Percentiles rank a stretch among this genome's conserved stretches.
These are phyloP conservation scores for Abrostola triplasia DNA, from an alignment of 2,888 invertebrate genomes.

Conservation along the genomic window DNA sequence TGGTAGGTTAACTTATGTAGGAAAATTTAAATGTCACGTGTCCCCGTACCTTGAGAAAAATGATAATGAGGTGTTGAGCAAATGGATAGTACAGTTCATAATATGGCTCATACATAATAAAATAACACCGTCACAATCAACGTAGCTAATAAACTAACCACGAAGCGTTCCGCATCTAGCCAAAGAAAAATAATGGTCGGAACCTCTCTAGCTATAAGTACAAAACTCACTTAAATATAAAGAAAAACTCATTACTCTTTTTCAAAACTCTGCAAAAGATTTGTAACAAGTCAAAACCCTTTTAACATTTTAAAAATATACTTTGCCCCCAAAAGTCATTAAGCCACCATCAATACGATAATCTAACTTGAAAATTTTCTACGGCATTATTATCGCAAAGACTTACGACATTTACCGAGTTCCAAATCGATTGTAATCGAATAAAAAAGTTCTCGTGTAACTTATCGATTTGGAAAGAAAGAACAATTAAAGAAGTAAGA, in stretches of 20 bases:
- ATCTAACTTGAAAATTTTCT: slow-evolving; percentile 53
- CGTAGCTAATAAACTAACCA: no score
- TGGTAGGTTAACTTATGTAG: not conserved
- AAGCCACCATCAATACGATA: slow-evolving; percentile 49
- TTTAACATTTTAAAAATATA: slow-evolving; percentile 25
- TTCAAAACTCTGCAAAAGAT: slow-evolving; percentile 13
- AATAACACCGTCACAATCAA: no score
- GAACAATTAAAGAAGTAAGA: slow-evolving; percentile 83
- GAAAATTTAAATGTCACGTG: no score
- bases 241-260: slow-evolving; percentile 5
- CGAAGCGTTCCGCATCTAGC: not conserved
- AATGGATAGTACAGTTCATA: no score
- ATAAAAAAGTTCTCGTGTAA: slow-evolving; percentile 72
- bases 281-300: slow-evolving; percentile 13
- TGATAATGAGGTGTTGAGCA: no score
- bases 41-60: no score
- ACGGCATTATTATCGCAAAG: slow-evolving; percentile 63
- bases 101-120: no score
- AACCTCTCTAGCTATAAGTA: slow-evolving; percentile 8
- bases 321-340: slow-evolving; percentile 48
- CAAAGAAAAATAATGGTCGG: not conserved
- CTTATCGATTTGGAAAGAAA: slow-evolving; percentile 76
- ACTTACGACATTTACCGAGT: slow-evolving; percentile 73
- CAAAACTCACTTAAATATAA: not conserved
- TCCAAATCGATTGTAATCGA: slow-evolving; percentile 72